Conservation (phyloP, 2,797 vertebrate genomes). For the Alca torda region DNA sequence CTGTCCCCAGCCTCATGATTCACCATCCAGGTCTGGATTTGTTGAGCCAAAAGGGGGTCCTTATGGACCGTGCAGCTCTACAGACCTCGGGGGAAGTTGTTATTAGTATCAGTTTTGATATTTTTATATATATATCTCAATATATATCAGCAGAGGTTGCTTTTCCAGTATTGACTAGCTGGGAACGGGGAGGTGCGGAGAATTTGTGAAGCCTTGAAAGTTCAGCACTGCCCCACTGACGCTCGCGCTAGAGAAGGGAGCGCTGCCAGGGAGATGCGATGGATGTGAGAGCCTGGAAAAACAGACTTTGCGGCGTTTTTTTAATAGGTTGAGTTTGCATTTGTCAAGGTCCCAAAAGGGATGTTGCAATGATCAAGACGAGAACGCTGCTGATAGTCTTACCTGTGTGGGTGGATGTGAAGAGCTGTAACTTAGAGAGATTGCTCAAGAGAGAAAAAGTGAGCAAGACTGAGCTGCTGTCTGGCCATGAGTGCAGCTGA, state of each 20-base stretch:
- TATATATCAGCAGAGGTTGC: background rate
- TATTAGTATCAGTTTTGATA: background rate
- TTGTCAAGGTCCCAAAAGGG: background rate
- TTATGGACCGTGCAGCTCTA: background rate
- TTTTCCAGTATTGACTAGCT: background rate
- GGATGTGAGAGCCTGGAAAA: background rate
- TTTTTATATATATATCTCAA: background rate
- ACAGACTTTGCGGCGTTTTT: background rate
- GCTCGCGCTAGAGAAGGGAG: accelerated
- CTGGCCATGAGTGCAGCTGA: background rate
- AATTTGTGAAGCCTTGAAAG: background rate
- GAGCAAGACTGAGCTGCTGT: background rate
- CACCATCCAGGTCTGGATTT: background rate
- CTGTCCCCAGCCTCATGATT: background rate
- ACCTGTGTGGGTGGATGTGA: background rate
- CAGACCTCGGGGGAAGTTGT: accelerated
- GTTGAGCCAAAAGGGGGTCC: too few species aligned
- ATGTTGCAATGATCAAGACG: background rate
- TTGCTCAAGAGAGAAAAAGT: background rate
- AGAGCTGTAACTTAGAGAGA: background rate
- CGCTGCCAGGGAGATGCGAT: background rate
- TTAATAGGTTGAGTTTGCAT: background rate
- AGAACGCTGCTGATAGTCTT: background rate
- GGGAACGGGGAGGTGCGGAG: background rate
- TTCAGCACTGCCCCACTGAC: background rate